Evolutionary conservation across 2,797 vertebrate genomes (phyloP).

Genomic region (Eutrigla gurnardus): DNA sequence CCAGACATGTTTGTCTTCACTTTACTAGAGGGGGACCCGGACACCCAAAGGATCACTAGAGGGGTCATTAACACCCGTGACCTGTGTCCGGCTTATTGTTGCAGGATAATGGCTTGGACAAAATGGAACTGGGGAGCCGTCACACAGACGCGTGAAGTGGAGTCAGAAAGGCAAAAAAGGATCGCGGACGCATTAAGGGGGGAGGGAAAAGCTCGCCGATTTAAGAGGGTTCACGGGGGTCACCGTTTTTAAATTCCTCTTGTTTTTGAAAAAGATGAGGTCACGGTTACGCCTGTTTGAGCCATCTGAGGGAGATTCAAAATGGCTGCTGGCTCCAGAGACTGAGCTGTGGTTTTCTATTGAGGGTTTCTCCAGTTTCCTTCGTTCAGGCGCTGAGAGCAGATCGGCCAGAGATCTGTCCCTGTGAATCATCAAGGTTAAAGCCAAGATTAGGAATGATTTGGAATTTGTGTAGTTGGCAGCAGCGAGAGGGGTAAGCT

Average conservation of each 20-base stretch:
- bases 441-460: constrained; percentile 72
- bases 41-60: constrained; percentile 34
- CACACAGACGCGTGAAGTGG: constrained; percentile 42
- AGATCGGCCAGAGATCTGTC: constrained; percentile 74
- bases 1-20: constrained; percentile 45
- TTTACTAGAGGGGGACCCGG: constrained; percentile 26
- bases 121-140: constrained; percentile 45
- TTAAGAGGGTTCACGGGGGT: constrained; percentile 39
- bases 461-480: constrained; percentile 56
- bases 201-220: constrained; percentile 7
- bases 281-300: constrained; percentile 70
- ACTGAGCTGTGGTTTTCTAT: constrained; percentile 52
- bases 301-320: constrained; percentile 56
- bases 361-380: constrained; percentile 59
- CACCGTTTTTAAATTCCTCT: constrained; percentile 49
- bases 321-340: constrained; percentile 57
- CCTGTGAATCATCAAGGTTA: constrained; percentile 70
- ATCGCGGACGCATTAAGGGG: constrained; percentile 10
- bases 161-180: constrained; percentile 37
- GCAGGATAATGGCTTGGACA: constrained; percentile 43
- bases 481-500: constrained; percentile 35
- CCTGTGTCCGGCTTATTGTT: constrained; percentile 56
- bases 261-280: constrained; percentile 60
- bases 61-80: constrained; percentile 53
- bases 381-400: constrained; percentile 52